These are phyloP conservation scores for Parauchenoglanis punctatus DNA, from an alignment of 2,797 vertebrate genomes.

Conservation along the genomic window DNA sequence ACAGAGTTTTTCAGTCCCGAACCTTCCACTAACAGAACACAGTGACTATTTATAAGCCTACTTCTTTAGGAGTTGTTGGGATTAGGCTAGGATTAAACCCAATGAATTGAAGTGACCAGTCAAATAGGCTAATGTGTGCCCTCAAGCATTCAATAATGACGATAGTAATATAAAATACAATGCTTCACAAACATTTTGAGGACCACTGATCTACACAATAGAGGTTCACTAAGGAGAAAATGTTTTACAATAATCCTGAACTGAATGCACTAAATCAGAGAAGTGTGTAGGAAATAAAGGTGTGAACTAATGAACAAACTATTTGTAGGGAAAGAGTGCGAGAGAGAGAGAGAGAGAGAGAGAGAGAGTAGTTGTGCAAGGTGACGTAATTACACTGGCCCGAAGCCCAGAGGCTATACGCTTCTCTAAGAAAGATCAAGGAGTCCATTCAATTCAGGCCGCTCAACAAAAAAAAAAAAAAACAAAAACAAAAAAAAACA, in stretches of 20 bases:
- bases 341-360: background rate
- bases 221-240: background rate
- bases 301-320: background rate
- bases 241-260: background rate
- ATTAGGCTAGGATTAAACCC: background rate
- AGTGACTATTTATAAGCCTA: background rate
- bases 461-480: background rate
- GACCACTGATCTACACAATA: background rate
- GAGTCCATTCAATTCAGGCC: conserved; percentile 2
- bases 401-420: conserved; percentile 13
- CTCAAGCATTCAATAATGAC: background rate
- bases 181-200: background rate
- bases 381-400: conserved; percentile 30
- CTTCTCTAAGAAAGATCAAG: conserved; percentile 16
- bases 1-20: background rate
- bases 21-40: background rate
- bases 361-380: background rate
- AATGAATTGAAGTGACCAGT: background rate
- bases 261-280: background rate
- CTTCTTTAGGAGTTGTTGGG: background rate
- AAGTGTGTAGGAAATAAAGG: background rate
- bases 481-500: conserved; percentile 28
- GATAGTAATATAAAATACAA: background rate
- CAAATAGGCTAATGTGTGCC: background rate
- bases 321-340: background rate